Evolutionary conservation across 2,113 vertebrate species (phyloP), one percentile per base, ranked within the genome.

Genomic region (Phycodurus eques): DNA sequence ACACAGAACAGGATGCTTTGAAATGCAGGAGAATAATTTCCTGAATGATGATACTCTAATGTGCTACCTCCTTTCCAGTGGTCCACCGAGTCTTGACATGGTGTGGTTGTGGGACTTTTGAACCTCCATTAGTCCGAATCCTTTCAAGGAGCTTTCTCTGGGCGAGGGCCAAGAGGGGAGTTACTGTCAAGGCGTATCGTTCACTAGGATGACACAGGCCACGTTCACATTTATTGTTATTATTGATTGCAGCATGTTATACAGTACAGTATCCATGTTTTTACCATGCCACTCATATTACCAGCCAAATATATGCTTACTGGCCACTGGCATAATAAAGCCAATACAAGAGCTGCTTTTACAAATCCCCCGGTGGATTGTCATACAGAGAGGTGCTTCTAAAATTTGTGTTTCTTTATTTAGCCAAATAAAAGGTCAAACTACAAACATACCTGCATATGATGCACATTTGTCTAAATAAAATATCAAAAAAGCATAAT

Each of bases 111-210:
- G 89, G 85, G 17, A 87, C 80, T 15, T 79, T 68, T 8, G 92
- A 88, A 2, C 88, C 93, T 22, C 80, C 73, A 31, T 84, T 83
- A 4, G 75, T 72, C 22, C 72, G 31, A 20, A 95, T 91, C 80
- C 92, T 95, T 78, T 94, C 84, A 64, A 94, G 80, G 15, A 99
- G 89, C 77, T 90, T 95, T 77, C 92, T 94, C 89, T 99, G 97
- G 51, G 96, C 95, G 0, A 93, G 92, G 7, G 97, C 89, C 68
- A 99, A 76, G 19, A 98, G 70, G 0, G 97, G 95, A 22, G 89
- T 94, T 74, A 97, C 80, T 69, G 94, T 91, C 70, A 93, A 92
- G 59, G 93, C 88, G 61, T 96, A 97, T 47, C 93, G 92, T 83
- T 96, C 95, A 79, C 97, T 99, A 59, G 53, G 59, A 85, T 10